Evolutionary conservation across 1,140 invertebrate species (phyloP).

Genomic region (Polyergus mexicanus): DNA sequence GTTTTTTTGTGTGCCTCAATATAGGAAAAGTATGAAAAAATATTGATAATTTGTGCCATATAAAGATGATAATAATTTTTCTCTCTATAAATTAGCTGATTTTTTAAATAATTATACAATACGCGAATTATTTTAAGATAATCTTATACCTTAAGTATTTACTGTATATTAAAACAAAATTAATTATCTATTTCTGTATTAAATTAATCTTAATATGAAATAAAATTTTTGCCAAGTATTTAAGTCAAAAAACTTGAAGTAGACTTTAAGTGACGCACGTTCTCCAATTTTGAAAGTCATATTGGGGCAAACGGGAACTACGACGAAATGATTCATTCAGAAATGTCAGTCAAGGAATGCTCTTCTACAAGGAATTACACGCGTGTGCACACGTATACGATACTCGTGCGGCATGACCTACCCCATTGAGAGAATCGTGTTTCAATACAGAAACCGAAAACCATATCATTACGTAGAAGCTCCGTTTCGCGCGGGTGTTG

Average conservation of each 20-base stretch:
- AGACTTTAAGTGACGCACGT: background rate
- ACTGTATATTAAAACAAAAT: background rate
- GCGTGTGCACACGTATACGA: conserved; percentile 58
- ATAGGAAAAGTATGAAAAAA: background rate
- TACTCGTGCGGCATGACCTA: conserved; percentile 77
- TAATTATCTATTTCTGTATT: background rate
- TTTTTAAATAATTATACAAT: background rate
- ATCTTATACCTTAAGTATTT: background rate
- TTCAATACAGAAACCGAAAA: conserved; percentile 86
- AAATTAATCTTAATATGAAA: background rate
- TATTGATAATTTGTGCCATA: background rate
- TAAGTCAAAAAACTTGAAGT: background rate
- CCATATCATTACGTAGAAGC: conserved; percentile 84
- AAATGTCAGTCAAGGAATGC: conserved; percentile 64
- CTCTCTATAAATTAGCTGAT: background rate
- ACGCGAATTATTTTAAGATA: background rate
- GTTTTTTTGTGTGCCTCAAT: background rate
- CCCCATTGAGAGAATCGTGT: conserved; percentile 84
- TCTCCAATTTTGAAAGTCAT: background rate
- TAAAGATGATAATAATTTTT: background rate
- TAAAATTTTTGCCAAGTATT: background rate
- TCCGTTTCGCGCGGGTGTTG: conserved; percentile 74
- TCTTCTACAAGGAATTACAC: conserved; percentile 71
- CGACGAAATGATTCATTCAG: conserved; percentile 61
- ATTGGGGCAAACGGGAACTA: background rate